Percentiles rank a stretch among this genome's conserved stretches.
phyloP scores from a whole-genome alignment of 2,888 invertebrate species.

The Phrixothrix hirtus region DNA sequence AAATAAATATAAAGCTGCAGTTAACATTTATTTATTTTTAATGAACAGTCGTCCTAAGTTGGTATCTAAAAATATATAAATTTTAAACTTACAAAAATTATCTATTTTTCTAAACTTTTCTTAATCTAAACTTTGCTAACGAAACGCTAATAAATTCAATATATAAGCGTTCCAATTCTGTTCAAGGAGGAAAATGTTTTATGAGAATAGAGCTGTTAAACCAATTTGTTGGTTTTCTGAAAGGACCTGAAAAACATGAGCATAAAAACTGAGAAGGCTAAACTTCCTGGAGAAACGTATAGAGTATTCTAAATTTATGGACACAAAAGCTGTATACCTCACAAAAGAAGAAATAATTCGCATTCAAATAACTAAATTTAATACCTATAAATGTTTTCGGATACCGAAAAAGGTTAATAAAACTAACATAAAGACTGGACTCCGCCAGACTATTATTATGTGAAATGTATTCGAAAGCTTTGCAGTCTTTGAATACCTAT shows the following conservation, averaged over 20 bases:
- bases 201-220: neutral
- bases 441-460: conserved; percentile 18
- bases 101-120: no score
- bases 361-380: conserved; percentile 20
- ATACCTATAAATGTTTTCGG: conserved; percentile 16
- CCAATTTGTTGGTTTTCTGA: neutral
- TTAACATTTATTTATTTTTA: no score
- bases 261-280: neutral
- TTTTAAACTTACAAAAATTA: no score
- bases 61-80: no score
- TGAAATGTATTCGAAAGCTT: conserved; percentile 11
- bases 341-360: conserved; percentile 6
- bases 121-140: no score
- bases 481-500: neutral
- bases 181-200: neutral
- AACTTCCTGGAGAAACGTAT: neutral
- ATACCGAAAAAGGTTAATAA: conserved; percentile 11
- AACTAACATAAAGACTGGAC: conserved; percentile 25
- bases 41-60: no score
- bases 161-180: neutral
- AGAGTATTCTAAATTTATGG: neutral
- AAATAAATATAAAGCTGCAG: no score
- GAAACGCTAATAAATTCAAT: no score
- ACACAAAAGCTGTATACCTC: neutral
- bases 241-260: neutral